A percentile compares a stretch with the other conserved stretches of the same genome.
phyloP scores from a whole-genome alignment of 2,888 invertebrate species.

The Perizoma affinitatum region DNA sequence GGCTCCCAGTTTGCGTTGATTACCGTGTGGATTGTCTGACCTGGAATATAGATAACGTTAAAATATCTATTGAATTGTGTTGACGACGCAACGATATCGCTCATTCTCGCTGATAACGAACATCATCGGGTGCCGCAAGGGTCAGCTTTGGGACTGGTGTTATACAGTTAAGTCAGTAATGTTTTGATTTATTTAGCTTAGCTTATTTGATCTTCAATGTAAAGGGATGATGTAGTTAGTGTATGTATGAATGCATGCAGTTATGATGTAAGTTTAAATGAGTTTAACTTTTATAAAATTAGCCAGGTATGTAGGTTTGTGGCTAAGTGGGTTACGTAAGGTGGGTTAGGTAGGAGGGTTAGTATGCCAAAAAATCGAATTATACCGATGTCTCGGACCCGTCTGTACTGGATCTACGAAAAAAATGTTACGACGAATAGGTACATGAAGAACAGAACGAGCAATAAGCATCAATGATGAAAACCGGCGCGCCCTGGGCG shows the following conservation, averaged over 20 bases:
- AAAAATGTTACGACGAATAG: background rate
- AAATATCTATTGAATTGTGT: background rate
- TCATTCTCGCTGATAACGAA: background rate
- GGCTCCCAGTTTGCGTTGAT: slow-evolving; percentile 79
- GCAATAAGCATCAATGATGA: background rate
- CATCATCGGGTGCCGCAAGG: slow-evolving; percentile 3
- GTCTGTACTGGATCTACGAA: background rate
- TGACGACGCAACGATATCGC: background rate
- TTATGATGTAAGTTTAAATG: too few species aligned
- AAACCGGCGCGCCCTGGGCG: background rate
- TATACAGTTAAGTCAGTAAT: slow-evolving; percentile 1
- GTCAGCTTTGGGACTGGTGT: slow-evolving; percentile 1
- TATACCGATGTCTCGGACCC: too few species aligned
- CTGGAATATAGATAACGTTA: slow-evolving; percentile 48
- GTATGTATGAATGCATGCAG: background rate
- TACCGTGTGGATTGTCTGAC: slow-evolving; percentile 66
- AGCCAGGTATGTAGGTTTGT: too few species aligned
- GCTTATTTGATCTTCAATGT: too few species aligned
- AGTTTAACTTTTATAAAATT: too few species aligned
- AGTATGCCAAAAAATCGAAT: background rate
- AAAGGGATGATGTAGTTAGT: background rate
- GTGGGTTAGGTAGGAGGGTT: background rate
- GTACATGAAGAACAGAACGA: background rate
- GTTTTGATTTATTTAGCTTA: slow-evolving; percentile 1
- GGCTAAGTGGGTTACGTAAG: background rate